phyloP scores from a whole-genome alignment of 2,797 vertebrate genomes.

The Scarus forsteni region DNA sequence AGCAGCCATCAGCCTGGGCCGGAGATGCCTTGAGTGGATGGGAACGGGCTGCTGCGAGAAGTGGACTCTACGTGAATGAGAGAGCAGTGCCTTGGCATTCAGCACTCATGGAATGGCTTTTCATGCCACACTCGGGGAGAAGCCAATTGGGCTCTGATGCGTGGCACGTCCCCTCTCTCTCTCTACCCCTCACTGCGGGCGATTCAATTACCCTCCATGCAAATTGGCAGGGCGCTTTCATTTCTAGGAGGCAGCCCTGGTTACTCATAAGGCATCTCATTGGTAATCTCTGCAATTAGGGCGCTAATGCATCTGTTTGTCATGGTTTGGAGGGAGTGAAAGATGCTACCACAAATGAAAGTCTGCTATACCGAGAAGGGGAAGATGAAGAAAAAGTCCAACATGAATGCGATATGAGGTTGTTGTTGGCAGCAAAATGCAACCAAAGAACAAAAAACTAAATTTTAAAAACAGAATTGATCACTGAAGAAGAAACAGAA shows the following conservation, averaged over 20 bases:
- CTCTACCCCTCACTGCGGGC: slow-evolving; percentile 64
- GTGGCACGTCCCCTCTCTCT: slow-evolving; percentile 51
- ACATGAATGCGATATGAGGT: slow-evolving; percentile 27
- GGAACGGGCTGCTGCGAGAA: slow-evolving; percentile 56
- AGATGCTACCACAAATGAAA: slow-evolving; percentile 66
- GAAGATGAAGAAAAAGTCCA: slow-evolving; percentile 32
- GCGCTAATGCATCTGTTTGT: slow-evolving; percentile 80
- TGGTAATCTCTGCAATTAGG: slow-evolving; percentile 81
- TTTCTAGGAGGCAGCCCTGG: slow-evolving; percentile 75
- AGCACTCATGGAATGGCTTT: slow-evolving; percentile 66
- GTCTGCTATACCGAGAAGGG: slow-evolving; percentile 55
- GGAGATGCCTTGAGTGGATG: slow-evolving; percentile 56
- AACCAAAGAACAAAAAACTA: too few relatives aligned
- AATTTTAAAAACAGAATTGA: too few relatives aligned
- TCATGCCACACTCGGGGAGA: slow-evolving; percentile 63
- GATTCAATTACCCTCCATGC: slow-evolving; percentile 83
- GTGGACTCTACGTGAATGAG: slow-evolving; percentile 65
- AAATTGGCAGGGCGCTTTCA: slow-evolving; percentile 80
- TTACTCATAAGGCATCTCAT: slow-evolving; percentile 77
- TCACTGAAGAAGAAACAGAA: too few relatives aligned
- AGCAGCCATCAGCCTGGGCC: slow-evolving; percentile 44
- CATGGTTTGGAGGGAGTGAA: slow-evolving; percentile 70
- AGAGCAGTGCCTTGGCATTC: slow-evolving; percentile 65
- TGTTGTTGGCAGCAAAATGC: too few relatives aligned
- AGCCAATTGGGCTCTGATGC: slow-evolving; percentile 70